Base-by-base conservation (phyloP, 2,797 vertebrate species). In the Staurois parvus region DNA sequence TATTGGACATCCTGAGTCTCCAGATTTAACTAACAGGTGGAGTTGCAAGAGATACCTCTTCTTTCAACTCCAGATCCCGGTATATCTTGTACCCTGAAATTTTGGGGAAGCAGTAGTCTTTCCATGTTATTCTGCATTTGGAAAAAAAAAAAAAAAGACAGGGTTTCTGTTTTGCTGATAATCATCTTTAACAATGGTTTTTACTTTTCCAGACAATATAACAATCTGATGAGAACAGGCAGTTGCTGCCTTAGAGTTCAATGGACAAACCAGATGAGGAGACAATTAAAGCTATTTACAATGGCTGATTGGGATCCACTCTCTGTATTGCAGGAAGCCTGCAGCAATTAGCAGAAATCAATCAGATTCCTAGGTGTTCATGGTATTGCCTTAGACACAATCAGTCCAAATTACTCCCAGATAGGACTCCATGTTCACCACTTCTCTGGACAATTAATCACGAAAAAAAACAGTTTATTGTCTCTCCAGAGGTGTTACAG, bases 271-370 rank as follows among this genome's bases (percentile, higher is more conserved):
- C 79, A 72, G 67, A 80, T 37, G 67, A 32, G 67, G n/a, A 26
- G 67, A 72, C 42, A 32, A 81, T 81, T 37, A 59, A 26, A 56
- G 30, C 21, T 15, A 70, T 70, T 69, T 59, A 48, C 67, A 69
- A 69, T 21, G 68, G 70, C 26, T 59, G 48, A 56, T 81, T 56
- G 78, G 78, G 34, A 70, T 68, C 30, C 40, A 24, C 11, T 32
- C 0, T 30, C 67, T 56, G 68, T 70, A 72, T 80, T 34, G 67
- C 78, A 26, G 45, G 48, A n/a, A 62, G 79, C 48, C 32, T 81
- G 68, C 42, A 72, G 56, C 79, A 81, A 81, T 81, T 81, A 81
- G 79, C 37, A 28, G 10, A 72, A 81, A 72, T 80, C 78, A 80
- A 70, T 81, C 45, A 40, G 79, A 56, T 59, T 26, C 30, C 68